Conservation (phyloP, 2,797 vertebrate species). For the Oreortyx pictus region DNA sequence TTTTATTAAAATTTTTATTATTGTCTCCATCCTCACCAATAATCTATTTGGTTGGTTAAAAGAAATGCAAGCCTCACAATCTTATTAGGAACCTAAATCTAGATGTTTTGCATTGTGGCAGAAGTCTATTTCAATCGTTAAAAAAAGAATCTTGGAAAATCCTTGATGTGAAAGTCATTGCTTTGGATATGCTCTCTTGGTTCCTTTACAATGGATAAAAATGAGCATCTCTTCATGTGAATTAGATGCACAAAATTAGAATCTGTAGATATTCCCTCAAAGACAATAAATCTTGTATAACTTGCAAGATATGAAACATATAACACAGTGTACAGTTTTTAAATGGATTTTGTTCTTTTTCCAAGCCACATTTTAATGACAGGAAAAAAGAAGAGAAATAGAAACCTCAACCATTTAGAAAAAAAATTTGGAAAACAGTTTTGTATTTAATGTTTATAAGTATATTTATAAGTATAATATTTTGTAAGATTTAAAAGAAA, state of each 20-base stretch:
- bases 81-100: neutral
- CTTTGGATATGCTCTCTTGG: neutral
- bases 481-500: neutral
- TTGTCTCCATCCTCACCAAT: neutral
- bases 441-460: neutral
- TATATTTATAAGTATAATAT: accelerated
- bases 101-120: neutral
- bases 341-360: neutral
- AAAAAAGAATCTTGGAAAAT: neutral
- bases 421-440: neutral
- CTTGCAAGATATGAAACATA: neutral
- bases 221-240: neutral
- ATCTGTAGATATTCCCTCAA: neutral
- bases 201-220: neutral
- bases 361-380: neutral
- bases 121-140: neutral
- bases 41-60: neutral
- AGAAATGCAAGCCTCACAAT: neutral
- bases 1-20: neutral
- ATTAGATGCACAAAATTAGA: neutral
- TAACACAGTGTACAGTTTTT: neutral
- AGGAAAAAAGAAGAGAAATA: neutral
- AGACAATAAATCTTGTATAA: neutral
- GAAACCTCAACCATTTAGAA: neutral
- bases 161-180: neutral